Base-by-base conservation (phyloP, 2,888 invertebrate species). In the Epinotia nisella region DNA sequence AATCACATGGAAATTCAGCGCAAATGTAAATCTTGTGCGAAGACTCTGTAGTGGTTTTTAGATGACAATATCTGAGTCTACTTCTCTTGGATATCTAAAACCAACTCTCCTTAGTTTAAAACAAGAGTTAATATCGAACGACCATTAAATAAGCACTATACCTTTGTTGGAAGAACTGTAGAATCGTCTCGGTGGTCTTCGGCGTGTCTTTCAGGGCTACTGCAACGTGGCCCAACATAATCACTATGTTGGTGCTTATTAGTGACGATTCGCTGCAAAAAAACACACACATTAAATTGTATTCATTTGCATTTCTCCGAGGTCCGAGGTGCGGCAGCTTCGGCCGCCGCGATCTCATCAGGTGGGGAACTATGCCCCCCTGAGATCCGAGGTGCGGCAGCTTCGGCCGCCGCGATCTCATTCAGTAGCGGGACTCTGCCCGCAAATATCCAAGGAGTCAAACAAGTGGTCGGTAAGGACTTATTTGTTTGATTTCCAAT, bases 191-290 rank as follows among this genome's bases (percentile, higher is more conserved):
- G 0, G 98, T 98, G 0, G 99, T 98, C 86, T 98, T 98, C 0
- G 98, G 97, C 0, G 98, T 98, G 79, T 98, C 97, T 85, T 98
- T 98, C 78, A 99, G 91, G 0, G 98, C 97, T 1, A 99, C 98
- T 0, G 99, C 99, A 15, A 99, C 98, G 83, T 98, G 98, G 0
- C 99, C 99, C 87, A 99, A 93, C 95, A 99, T 98, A 68, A 99
- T 97, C 51, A 99, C 99, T 58, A 99, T 99, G 87, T 99, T 99
- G 45, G 98, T 97, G 75, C 98, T 98, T 55, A 99, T 98, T 49
- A 99, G 91, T 0, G 97, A 97, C 0, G 98, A 98, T 90, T 98
- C 98, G 81, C 98, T 98, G 87, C 1, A 93, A 92, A 69, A 69
- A 59, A 11, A 10, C n/a, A 19, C 11, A 21, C 7, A 55, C 55